Evolutionary conservation across 2,113 vertebrate species (phyloP).

Genomic region (Oreotrochilus melanogaster): DNA sequence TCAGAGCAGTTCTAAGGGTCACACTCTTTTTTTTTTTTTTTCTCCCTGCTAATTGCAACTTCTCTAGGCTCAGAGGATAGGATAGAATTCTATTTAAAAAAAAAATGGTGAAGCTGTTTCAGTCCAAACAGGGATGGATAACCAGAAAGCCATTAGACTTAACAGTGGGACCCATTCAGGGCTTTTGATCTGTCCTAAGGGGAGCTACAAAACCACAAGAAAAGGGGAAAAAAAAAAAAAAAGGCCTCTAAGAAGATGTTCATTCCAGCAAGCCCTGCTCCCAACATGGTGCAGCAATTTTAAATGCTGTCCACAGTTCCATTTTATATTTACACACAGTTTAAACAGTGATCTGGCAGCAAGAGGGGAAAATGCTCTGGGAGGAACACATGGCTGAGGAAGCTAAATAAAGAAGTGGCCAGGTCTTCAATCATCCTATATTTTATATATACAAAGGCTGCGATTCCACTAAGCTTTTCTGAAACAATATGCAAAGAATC

Average conservation of each 20-base stretch:
- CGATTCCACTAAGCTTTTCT: slow-evolving; percentile 54
- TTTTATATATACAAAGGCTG: slow-evolving; percentile 67
- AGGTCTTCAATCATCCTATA: slow-evolving; percentile 66
- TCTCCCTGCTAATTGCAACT: slow-evolving; percentile 10
- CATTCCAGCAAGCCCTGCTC: not conserved
- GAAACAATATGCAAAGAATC: slow-evolving; percentile 63
- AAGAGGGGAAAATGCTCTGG: slow-evolving; percentile 44
- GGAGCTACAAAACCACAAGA: not conserved
- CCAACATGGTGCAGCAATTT: slow-evolving; percentile 22
- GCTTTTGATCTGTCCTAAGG: not conserved
- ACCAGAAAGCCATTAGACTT: not conserved
- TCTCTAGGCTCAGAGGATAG: not conserved
- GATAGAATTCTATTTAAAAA: not conserved
- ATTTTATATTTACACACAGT: slow-evolving; percentile 56
- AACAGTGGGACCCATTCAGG: not conserved
- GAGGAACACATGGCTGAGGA: slow-evolving; percentile 45
- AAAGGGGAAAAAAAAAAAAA: not conserved
- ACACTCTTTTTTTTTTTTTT: not conserved
- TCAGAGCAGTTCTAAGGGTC: not conserved
- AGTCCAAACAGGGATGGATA: slow-evolving; percentile 10
- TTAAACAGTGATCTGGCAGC: slow-evolving; percentile 74
- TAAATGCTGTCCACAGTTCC: not conserved
- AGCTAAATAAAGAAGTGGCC: slow-evolving; percentile 62
- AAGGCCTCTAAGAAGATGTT: slow-evolving; percentile 8
- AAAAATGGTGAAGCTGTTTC: not conserved